Evolutionary conservation across 2,797 vertebrate species (phyloP).

Genomic region (Phoebastria nigripes): DNA sequence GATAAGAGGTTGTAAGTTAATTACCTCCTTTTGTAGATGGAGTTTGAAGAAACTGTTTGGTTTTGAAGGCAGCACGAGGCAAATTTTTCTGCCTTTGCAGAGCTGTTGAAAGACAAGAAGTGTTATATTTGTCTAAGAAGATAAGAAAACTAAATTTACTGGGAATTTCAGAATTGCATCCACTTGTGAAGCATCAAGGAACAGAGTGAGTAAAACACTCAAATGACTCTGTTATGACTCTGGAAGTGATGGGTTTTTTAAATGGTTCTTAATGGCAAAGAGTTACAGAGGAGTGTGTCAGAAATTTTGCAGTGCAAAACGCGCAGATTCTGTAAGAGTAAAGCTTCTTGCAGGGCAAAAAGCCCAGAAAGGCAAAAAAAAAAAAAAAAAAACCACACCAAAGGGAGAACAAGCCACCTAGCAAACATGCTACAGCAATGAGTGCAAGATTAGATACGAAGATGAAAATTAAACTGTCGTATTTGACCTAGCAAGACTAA

Average conservation of each 20-base stretch:
- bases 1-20: constrained; percentile 63
- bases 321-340: constrained; percentile 41
- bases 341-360: constrained; percentile 62
- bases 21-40: constrained; percentile 96
- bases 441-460: constrained; percentile 45
- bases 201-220: constrained; percentile 39
- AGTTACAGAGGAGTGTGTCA: constrained; percentile 51
- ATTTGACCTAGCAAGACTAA: background rate
- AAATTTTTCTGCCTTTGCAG: constrained; percentile 89
- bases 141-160: constrained; percentile 65
- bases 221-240: constrained; percentile 58
- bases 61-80: constrained; percentile 92
- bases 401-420: constrained; percentile 72
- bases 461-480: background rate
- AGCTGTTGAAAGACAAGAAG: constrained; percentile 87
- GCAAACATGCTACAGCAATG: constrained; percentile 74
- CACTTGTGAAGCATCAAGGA: constrained; percentile 9
- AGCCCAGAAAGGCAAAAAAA: constrained; percentile 60
- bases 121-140: constrained; percentile 77
- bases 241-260: constrained; percentile 18
- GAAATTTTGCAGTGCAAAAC: constrained; percentile 63
- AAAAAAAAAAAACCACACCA: constrained; percentile 64
- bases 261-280: constrained; percentile 52
- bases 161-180: constrained; percentile 53
- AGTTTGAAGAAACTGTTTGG: constrained; percentile 94